Percentiles rank a stretch among this genome's conserved stretches.
Conservation (phyloP, 2,888 invertebrate genomes). For the Drosophila borborema region DNA sequence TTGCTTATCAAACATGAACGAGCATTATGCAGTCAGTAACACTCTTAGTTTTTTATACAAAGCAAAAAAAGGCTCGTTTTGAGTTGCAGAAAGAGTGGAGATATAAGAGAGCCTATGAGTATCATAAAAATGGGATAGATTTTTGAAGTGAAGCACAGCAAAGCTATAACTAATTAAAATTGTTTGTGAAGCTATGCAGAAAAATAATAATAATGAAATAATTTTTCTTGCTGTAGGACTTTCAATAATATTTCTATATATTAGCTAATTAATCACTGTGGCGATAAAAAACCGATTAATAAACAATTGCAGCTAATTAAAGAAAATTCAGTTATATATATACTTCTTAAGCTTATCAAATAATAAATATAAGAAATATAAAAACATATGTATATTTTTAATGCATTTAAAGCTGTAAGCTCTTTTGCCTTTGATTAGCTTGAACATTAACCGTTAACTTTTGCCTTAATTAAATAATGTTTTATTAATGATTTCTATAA, state of each 20-base stretch:
- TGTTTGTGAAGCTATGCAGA: not conserved
- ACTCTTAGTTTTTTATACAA: too few species aligned
- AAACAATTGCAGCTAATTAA: conserved; percentile 14
- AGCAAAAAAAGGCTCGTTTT: too few species aligned
- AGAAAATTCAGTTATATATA: not conserved
- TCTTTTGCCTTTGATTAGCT: conserved; percentile 9
- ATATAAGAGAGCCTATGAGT: too few species aligned
- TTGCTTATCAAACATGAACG: too few species aligned
- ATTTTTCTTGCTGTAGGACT: not conserved
- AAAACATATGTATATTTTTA: not conserved
- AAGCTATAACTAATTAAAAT: not conserved
- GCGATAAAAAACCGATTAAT: conserved; percentile 1
- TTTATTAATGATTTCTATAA: conserved; percentile 29
- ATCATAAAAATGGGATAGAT: too few species aligned
- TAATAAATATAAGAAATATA: too few species aligned
- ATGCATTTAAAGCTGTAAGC: conserved; percentile 29
- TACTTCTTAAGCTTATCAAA: not conserved
- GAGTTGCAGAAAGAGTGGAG: too few species aligned
- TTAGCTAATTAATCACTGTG: not conserved
- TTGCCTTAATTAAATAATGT: conserved; percentile 54
- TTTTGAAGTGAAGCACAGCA: too few species aligned
- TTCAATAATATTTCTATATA: not conserved
- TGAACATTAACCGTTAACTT: conserved; percentile 25
- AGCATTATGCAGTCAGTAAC: too few species aligned
- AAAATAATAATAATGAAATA: not conserved